These are phyloP conservation scores for Eristalis intricaria DNA, from an alignment of 2,888 invertebrate species.

Conservation along the genomic window DNA sequence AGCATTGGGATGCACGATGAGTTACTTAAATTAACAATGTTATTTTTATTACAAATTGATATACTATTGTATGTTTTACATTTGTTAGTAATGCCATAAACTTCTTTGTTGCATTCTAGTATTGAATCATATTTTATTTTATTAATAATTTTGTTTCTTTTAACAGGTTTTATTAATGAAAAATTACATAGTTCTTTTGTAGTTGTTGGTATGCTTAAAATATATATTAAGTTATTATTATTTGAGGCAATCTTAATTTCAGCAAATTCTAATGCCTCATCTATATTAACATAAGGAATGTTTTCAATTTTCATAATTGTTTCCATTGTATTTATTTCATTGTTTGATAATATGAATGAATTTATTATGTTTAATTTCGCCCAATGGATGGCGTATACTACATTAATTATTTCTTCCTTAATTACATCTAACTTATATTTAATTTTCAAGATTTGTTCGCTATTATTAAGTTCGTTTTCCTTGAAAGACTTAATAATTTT, in stretches of 20 bases:
- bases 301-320: slow-evolving; percentile 24
- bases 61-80: not conserved
- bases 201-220: slow-evolving; percentile 65
- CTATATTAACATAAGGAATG: slow-evolving; percentile 60
- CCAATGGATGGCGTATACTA: slow-evolving; percentile 64
- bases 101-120: slow-evolving; percentile 46
- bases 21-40: too few relatives aligned
- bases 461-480: slow-evolving; percentile 40
- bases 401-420: slow-evolving; percentile 61
- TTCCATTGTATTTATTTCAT: slow-evolving; percentile 18
- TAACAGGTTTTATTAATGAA: slow-evolving; percentile 58
- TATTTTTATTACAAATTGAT: too few relatives aligned
- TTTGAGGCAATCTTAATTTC: slow-evolving; percentile 67
- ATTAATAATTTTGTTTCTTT: slow-evolving; percentile 48
- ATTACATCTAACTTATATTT: too few relatives aligned
- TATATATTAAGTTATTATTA: slow-evolving; percentile 55
- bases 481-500: slow-evolving; percentile 23
- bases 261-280: slow-evolving; percentile 71
- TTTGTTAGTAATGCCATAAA: slow-evolving; percentile 35
- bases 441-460: too few relatives aligned
- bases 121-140: too few relatives aligned
- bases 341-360: slow-evolving; percentile 62
- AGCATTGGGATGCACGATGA: too few relatives aligned
- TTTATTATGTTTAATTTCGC: slow-evolving; percentile 57
- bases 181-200: slow-evolving; percentile 52